Evolutionary conservation across 2,797 vertebrate genomes (phyloP), one percentile per base, ranked within the genome.

Genomic region (Poecilia gillii): DNA sequence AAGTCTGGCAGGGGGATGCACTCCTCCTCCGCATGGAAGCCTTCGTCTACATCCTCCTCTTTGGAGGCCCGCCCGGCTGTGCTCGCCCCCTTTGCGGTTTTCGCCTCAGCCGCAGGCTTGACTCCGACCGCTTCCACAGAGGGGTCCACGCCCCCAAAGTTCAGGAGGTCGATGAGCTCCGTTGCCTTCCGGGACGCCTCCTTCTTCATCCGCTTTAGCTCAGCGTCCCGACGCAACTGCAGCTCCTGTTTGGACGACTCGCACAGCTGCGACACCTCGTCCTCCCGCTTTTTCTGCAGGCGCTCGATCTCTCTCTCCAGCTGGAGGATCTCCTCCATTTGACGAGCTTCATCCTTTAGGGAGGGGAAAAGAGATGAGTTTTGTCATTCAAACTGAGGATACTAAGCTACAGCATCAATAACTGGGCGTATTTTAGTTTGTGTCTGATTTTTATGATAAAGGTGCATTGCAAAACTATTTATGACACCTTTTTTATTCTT

Each of bases 321-420:
- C 78, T 96, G 95, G 85, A 98, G 91, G 87, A 99, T 98, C 93
- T 99, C 97, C 90, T 98, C 97, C 97, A 98, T 97, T 90, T 98
- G 97, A 77, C 92, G 95, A 51, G 90, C 86, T 80, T 97, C 97
- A 31, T 96, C 96, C 93, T 96, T 68, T 1, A 78, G 1, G 13
- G 14, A 14, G 33, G 16, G 41, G 28, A 47, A 74, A 43, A 57
- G 9, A 41, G 6, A 28, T 51, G 33, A 5, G 70, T 31, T 45
- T n/a, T 41, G 39, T 46, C 7, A 28, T n/a, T 45, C 25, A 71
- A 71, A 43, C 39, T 43, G 64, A 66, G 36, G 7, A 66, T 66
- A 11, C 11, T 39, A 66, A 43, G 23, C 23, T 43, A 1, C 20
- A 41, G 23, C 36, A n/a, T 25, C 36, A 41, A 68, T 25, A 43